These are phyloP conservation scores for Poecile montanus DNA, from an alignment of 2,797 vertebrate genomes.

Conservation along the genomic window DNA sequence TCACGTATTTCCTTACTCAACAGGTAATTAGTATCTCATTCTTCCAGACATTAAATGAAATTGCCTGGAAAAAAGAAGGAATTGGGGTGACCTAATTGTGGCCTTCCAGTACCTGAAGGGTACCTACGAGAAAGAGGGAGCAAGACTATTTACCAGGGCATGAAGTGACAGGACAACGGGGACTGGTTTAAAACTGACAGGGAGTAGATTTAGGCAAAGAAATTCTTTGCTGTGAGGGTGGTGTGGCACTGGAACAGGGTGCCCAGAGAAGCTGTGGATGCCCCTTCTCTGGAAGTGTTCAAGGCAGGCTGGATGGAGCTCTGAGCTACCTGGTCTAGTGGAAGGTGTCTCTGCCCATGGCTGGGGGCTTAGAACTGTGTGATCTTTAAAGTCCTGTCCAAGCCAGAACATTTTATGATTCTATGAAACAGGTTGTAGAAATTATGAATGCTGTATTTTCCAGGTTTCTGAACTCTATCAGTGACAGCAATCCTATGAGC, in stretches of 20 bases:
- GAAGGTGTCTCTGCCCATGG: neutral
- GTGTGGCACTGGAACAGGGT: neutral
- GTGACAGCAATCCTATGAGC: neutral
- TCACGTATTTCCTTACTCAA: neutral
- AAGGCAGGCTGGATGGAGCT: neutral
- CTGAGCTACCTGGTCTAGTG: too few relatives aligned
- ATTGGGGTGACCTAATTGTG: accelerated
- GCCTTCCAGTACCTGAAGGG: neutral
- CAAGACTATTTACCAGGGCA: neutral
- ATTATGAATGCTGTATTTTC: neutral
- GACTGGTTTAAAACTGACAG: neutral
- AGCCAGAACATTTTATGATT: neutral
- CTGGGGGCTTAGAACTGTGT: accelerated
- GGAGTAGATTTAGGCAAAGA: neutral
- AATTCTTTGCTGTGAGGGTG: neutral
- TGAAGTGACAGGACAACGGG: neutral
- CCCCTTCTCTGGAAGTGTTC: neutral
- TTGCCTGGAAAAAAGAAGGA: neutral
- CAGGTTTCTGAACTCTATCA: neutral
- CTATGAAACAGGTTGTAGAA: neutral
- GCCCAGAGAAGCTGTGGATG: neutral
- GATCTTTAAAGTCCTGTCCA: neutral
- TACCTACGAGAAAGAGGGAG: neutral
- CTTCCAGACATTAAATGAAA: neutral
- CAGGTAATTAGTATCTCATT: neutral